Evolutionary conservation across 2,797 vertebrate genomes (phyloP).

Genomic region (Cossypha caffra): DNA sequence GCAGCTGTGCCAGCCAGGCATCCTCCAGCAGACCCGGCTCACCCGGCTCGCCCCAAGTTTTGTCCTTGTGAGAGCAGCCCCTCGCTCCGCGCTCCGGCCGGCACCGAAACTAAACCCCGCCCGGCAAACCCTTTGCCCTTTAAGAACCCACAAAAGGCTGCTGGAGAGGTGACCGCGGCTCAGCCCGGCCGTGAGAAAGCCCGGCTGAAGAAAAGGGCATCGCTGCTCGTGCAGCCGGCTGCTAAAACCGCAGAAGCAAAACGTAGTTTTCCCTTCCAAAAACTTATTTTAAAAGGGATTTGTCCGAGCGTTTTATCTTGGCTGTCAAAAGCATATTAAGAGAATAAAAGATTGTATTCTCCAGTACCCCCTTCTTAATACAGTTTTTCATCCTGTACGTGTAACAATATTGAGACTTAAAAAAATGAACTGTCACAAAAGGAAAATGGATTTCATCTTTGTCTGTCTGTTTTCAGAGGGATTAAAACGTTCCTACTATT

Average conservation of each 20-base stretch:
- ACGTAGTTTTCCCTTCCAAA: background rate
- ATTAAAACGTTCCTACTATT: background rate
- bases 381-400: slow-evolving; percentile 30
- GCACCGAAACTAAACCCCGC: background rate
- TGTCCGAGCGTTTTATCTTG: background rate
- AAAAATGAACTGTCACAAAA: slow-evolving; percentile 46
- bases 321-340: slow-evolving; percentile 14
- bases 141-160: background rate
- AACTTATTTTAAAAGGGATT: background rate
- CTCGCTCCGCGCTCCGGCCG: background rate
- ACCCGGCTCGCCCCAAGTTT: background rate
- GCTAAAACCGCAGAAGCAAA: background rate
- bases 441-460: slow-evolving; percentile 38
- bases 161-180: background rate
- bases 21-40: background rate
- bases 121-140: rapidly evolving
- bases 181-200: background rate
- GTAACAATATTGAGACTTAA: slow-evolving; percentile 24
- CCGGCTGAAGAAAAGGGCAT: background rate
- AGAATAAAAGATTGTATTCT: slow-evolving; percentile 28
- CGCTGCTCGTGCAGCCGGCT: background rate
- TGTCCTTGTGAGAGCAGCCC: background rate
- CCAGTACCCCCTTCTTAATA: slow-evolving; percentile 20
- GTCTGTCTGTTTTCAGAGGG: background rate
- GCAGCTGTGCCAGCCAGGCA: background rate